These are phyloP conservation scores for Caenorhabditis japonica DNA, from an alignment of 2,888 invertebrate genomes.

Conservation along the genomic window DNA sequence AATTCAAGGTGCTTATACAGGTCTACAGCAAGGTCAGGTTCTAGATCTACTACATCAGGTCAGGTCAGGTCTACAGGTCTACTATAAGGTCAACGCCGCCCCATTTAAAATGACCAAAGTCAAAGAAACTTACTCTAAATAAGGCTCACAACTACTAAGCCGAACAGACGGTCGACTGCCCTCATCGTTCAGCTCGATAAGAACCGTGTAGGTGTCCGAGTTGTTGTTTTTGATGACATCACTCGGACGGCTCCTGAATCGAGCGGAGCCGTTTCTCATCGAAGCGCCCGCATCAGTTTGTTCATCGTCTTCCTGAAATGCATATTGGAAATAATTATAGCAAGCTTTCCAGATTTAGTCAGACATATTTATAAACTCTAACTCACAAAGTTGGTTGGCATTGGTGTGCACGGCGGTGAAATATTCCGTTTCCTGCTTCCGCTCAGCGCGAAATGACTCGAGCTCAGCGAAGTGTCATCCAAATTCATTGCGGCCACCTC, in stretches of 20 bases:
- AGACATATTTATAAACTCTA: neutral
- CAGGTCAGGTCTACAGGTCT: too few relatives aligned
- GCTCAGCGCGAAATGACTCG: constrained; percentile 60
- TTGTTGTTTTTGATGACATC: constrained; percentile 25
- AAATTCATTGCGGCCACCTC: constrained; percentile 64
- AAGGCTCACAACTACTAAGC: constrained; percentile 60
- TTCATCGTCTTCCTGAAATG: constrained; percentile 56
- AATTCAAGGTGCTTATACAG: too few relatives aligned
- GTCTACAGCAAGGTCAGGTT: too few relatives aligned
- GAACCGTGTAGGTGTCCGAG: constrained; percentile 63
- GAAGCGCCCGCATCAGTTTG: constrained; percentile 56
- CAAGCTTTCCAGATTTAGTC: neutral
- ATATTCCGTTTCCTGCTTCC: constrained; percentile 42
- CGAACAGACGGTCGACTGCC: constrained; percentile 74
- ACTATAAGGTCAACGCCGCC: too few relatives aligned
- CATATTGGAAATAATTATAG: neutral
- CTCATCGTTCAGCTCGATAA: constrained; percentile 74
- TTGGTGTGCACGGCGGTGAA: constrained; percentile 60
- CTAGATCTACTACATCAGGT: too few relatives aligned
- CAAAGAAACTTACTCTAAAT: constrained; percentile 51
- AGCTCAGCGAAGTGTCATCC: constrained; percentile 68
- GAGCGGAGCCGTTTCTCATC: constrained; percentile 59
- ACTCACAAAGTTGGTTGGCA: constrained; percentile 55
- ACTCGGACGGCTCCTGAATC: constrained; percentile 50
- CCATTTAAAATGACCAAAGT: too few relatives aligned